Evolutionary conservation across 1,140 invertebrate genomes (phyloP).

Genomic region (Rhopalosiphum padi): DNA sequence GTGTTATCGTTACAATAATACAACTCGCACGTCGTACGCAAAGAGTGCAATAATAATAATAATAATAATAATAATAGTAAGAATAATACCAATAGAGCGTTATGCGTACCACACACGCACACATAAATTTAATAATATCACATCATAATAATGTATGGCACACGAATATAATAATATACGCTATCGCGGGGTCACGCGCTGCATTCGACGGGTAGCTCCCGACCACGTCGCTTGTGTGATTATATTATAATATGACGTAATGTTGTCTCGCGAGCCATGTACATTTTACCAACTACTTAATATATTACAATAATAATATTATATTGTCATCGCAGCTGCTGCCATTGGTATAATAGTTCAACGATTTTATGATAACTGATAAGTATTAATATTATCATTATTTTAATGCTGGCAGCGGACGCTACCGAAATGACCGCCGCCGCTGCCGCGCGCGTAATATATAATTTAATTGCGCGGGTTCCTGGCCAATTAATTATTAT

Average conservation of each 20-base stretch:
- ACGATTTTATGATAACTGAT: not conserved
- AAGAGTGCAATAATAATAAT: not conserved
- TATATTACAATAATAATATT: not conserved
- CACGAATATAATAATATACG: not conserved
- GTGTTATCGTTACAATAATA: not conserved
- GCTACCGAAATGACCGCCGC: not conserved
- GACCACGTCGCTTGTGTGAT: not conserved
- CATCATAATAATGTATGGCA: not conserved
- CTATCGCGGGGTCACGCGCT: not conserved
- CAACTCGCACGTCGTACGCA: not conserved
- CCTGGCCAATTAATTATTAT: not conserved
- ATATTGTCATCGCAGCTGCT: not conserved
- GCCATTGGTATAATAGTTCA: not conserved
- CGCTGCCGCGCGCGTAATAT: not conserved
- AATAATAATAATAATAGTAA: too few species aligned
- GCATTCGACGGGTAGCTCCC: not conserved
- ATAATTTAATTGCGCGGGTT: not conserved
- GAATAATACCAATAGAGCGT: not conserved
- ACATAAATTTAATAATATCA: not conserved
- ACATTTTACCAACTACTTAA: not conserved
- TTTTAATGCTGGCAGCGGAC: too few species aligned
- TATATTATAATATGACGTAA: not conserved
- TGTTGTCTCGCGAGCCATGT: not conserved
- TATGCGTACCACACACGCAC: not conserved
- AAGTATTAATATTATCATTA: not conserved